These are phyloP conservation scores for Malthinus seriepunctatus DNA, from an alignment of 2,888 invertebrate species.

Conservation along the genomic window DNA sequence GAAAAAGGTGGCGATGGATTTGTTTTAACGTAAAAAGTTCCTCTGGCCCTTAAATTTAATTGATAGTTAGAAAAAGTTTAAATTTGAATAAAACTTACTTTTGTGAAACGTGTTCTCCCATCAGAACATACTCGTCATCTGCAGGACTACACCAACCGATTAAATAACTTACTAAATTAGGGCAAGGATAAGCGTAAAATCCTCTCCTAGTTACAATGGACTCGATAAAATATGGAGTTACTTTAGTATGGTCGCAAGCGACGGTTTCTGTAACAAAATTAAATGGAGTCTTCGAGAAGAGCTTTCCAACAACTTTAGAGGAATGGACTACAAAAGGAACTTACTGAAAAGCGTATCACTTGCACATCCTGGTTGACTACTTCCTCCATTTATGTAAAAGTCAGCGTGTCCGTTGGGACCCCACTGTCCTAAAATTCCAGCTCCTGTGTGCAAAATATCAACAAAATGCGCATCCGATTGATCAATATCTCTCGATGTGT, in stretches of 20 bases:
- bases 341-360: constrained; percentile 82
- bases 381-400: constrained; percentile 87
- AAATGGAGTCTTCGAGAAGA: too few species aligned
- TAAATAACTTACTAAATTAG: constrained; percentile 79
- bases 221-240: constrained; percentile 88
- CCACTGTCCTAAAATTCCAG: constrained; percentile 88
- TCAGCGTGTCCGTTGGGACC: constrained; percentile 88
- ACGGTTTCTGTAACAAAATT: constrained; percentile 68
- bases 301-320: too few species aligned
- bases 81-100: constrained; percentile 61
- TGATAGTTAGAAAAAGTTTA: background rate
- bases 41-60: constrained; percentile 67
- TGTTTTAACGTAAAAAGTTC: constrained; percentile 86
- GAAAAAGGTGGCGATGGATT: constrained; percentile 83
- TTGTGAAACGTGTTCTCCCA: constrained; percentile 82
- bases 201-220: constrained; percentile 79
- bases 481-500: constrained; percentile 79
- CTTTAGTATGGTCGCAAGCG: constrained; percentile 88
- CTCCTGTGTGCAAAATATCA: constrained; percentile 83
- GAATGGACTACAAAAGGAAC: constrained; percentile 40
- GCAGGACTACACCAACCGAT: constrained; percentile 83
- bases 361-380: constrained; percentile 85
- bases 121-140: constrained; percentile 77
- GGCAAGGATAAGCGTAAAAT: constrained; percentile 86
- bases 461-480: constrained; percentile 81